Conservation (phyloP, 1,140 invertebrate genomes). For the Whitmania pigra region DNA sequence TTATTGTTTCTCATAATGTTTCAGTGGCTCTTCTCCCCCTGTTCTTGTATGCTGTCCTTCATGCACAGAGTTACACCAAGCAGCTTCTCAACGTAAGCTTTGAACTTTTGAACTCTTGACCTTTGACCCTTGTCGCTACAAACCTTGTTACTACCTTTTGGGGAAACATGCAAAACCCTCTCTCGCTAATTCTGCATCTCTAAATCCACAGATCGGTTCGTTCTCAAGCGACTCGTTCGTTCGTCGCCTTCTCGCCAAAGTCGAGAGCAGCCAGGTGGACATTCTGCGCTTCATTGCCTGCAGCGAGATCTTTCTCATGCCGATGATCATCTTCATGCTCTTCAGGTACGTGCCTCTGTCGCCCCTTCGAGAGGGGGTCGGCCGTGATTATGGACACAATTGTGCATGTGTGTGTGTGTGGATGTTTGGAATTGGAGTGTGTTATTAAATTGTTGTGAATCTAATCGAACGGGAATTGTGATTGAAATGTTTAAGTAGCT, state of each 20-base stretch:
- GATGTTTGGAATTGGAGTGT: too few relatives aligned
- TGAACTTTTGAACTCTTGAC: background rate
- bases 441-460: too few relatives aligned
- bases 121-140: too few relatives aligned
- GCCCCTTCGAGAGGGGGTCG: too few relatives aligned
- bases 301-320: slow-evolving; percentile 81
- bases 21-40: slow-evolving; percentile 76
- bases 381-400: too few relatives aligned
- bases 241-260: slow-evolving; percentile 66
- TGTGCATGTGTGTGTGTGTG: too few relatives aligned
- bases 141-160: background rate
- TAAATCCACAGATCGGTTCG: slow-evolving; percentile 53
- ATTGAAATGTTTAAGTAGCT: too few relatives aligned
- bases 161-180: background rate
- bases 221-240: slow-evolving; percentile 73
- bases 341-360: slow-evolving; percentile 59
- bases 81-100: slow-evolving; percentile 74
- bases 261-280: slow-evolving; percentile 71
- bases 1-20: slow-evolving; percentile 15
- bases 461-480: too few relatives aligned
- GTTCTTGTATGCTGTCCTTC: slow-evolving; percentile 74
- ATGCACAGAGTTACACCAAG: slow-evolving; percentile 76
- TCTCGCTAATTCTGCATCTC: background rate
- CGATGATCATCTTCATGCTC: slow-evolving; percentile 66
- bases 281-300: slow-evolving; percentile 73